phyloP scores from a whole-genome alignment of 2,888 invertebrate species.

The Tipula helvola region DNA sequence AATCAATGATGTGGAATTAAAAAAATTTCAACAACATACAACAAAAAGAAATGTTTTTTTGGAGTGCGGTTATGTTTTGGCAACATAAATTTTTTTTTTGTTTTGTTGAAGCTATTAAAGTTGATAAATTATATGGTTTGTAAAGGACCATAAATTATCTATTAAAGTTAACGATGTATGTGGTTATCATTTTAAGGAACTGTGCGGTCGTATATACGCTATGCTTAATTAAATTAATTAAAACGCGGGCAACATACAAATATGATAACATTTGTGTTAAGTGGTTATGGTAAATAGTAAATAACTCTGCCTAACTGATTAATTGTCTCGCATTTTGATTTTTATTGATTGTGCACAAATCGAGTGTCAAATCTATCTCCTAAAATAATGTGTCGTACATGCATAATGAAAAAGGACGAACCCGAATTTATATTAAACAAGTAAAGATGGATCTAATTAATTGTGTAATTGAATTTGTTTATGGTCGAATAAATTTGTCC shows the following conservation, averaged over 20 bases:
- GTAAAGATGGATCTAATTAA: neutral
- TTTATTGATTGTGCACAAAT: neutral
- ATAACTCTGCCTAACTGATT: neutral
- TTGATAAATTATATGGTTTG: constrained; percentile 5
- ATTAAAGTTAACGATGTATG: constrained; percentile 1
- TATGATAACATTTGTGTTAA: neutral
- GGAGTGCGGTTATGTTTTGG: neutral
- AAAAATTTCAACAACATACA: neutral
- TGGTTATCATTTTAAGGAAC: neutral
- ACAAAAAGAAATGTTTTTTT: neutral
- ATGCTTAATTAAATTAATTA: constrained; percentile 5
- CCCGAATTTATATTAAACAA: neutral
- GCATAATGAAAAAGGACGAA: neutral
- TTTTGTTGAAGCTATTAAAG: neutral
- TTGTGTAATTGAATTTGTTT: neutral
- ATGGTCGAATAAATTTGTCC: constrained; percentile 4
- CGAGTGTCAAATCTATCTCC: neutral
- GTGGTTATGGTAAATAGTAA: neutral
- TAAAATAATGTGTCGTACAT: neutral
- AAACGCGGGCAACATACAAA: neutral
- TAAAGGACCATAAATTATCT: constrained; percentile 7
- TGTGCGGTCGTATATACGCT: neutral
- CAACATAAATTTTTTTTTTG: neutral
- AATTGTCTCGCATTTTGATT: neutral
- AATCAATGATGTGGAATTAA: constrained; percentile 36